phyloP scores from a whole-genome alignment of 2,113 vertebrate genomes.

The Lampris megalopsis region DNA sequence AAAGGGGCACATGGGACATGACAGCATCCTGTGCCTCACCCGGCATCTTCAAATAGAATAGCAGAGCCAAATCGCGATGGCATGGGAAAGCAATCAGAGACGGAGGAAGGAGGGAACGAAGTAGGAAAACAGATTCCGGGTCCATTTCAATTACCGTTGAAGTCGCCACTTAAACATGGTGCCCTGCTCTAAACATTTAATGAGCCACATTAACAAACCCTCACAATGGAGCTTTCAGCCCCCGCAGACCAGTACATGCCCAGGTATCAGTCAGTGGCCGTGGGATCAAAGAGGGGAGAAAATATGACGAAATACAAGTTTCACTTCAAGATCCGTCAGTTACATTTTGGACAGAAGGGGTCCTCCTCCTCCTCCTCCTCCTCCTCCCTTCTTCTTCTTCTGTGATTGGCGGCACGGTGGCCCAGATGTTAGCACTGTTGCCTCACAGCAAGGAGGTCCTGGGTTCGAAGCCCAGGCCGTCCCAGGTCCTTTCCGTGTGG shows the following conservation, averaged over 20 bases:
- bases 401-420: too few species aligned
- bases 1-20: conserved; percentile 26
- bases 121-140: conserved; percentile 34
- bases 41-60: conserved; percentile 21
- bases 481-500: too few species aligned
- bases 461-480: too few species aligned
- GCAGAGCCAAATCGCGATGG: conserved; percentile 32
- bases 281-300: neutral
- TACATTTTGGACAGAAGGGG: neutral
- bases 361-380: too few species aligned
- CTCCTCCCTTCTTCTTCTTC: too few species aligned
- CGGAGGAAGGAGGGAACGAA: conserved; percentile 8
- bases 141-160: conserved; percentile 3
- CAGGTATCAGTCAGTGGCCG: conserved; percentile 25
- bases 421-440: too few species aligned
- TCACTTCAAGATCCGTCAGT: neutral
- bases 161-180: conserved; percentile 3
- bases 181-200: neutral
- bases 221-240: neutral
- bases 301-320: neutral
- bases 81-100: conserved; percentile 68
- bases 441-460: too few species aligned
- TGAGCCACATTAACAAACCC: conserved; percentile 21
- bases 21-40: conserved; percentile 30
- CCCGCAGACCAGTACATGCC: conserved; percentile 9